These are phyloP conservation scores for Alviniconcha strummeri DNA, from an alignment of 2,888 invertebrate species.

Conservation along the genomic window DNA sequence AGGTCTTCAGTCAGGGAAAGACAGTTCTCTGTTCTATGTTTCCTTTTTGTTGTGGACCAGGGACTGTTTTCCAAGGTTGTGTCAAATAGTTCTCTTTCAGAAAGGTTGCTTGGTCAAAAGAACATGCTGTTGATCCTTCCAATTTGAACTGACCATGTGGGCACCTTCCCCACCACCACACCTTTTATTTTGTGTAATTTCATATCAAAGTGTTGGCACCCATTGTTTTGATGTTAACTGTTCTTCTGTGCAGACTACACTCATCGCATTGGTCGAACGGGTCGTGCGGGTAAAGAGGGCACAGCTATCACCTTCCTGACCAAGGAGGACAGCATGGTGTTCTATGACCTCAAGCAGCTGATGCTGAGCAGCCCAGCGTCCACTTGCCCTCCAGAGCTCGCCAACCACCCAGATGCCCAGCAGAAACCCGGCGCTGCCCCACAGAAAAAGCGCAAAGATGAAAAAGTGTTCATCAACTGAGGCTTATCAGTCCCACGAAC, in stretches of 20 bases:
- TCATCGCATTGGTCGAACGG: constrained; percentile 97
- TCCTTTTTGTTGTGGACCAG: no score
- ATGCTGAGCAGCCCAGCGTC: constrained; percentile 90
- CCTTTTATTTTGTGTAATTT: no score
- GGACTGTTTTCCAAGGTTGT: no score
- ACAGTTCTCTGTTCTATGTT: no score
- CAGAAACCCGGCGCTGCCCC: constrained; percentile 96
- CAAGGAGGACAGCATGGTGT: constrained; percentile 94
- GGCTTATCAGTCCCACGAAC: not conserved
- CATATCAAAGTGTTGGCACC: no score
- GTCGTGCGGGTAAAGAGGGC: constrained; percentile 98
- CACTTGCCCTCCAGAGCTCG: constrained; percentile 94
- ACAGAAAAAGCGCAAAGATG: constrained; percentile 81
- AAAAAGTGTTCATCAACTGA: constrained; percentile 57
- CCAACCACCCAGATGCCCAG: constrained; percentile 98
- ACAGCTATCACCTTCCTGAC: constrained; percentile 97
- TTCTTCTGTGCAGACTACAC: constrained; percentile 79
- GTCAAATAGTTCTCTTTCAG: no score
- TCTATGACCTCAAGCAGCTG: constrained; percentile 97
- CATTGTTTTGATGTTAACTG: no score
- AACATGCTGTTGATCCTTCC: no score
- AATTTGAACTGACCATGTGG: no score
- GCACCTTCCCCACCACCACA: no score
- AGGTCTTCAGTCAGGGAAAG: no score
- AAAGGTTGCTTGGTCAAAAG: no score